Base-by-base conservation (phyloP, 2,888 invertebrate species). In the Cheilosia vernalis region DNA sequence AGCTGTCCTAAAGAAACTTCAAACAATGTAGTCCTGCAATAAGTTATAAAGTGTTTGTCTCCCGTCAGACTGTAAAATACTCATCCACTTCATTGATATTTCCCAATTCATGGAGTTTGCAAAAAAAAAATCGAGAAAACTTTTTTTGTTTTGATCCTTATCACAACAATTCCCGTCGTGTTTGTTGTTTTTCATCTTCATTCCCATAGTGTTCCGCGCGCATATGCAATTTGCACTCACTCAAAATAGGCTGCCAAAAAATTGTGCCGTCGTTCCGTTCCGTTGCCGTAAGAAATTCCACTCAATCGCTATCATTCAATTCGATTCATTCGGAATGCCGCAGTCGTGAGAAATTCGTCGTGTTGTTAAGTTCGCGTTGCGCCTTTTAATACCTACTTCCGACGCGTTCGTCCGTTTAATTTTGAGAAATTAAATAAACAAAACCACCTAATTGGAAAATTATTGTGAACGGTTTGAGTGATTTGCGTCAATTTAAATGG, bases 91-190 rank as follows among this genome's bases (percentile, higher is more conserved):
- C 69, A 79, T 79, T 64, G 84, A 84, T 70, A 70, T 80, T 74
- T 84, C 74, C 56, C 44, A 33, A 13, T 15, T n/a, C n/a, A 30
- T 7, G 17, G 19, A 19, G 66, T 42, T 56, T 33, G 47, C 60
- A 53, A 74, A 72, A 74, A 78, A 66, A 83, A 78, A 64, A 21
- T 42, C 17, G 53, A 10, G 60, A 67, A 73, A 67, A 53, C 13
- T 70, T 76, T 84, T 84, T 80, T 80, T 85, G 85, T 85, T 85
- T 85, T 85, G 85, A 85, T 85, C 66, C 37, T 85, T 85, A 85
- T 85, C 85, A 85, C 66, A 78, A 78, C 73, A 84, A 76, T 53
- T 24, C 55, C 33, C 44, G 47, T 66, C 74, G 72, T 76, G 44
- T 53, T 55, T 13, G 73, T 80, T 80, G 73, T 81, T 85, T 85